Conservation (phyloP, 2,113 vertebrate species). For the Pica pica region DNA sequence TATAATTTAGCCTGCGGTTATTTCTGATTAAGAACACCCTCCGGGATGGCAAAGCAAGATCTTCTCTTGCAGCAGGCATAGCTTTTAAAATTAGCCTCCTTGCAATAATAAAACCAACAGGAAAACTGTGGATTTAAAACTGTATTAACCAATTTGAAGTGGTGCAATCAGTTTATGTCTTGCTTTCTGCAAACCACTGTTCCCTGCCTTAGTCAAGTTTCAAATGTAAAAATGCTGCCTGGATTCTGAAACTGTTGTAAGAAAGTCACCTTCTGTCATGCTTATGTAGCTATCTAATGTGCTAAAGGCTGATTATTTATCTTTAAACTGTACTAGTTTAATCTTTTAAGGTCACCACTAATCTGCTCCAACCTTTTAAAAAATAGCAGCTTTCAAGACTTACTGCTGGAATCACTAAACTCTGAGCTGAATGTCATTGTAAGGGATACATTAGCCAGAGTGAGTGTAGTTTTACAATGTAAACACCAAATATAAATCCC, state of each 20-base stretch:
- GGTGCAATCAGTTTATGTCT: constrained; percentile 55
- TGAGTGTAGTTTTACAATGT: constrained; percentile 37
- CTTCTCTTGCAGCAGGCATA: constrained; percentile 66
- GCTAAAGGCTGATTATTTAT: constrained; percentile 67
- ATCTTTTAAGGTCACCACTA: constrained; percentile 65
- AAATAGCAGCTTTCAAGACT: constrained; percentile 68
- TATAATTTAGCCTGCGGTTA: constrained; percentile 75
- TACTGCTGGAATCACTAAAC: constrained; percentile 53
- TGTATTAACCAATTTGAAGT: constrained; percentile 58
- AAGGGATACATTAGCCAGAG: constrained; percentile 50
- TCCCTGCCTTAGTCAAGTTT: constrained; percentile 31
- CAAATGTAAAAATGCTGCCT: constrained; percentile 61
- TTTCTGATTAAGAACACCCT: constrained; percentile 83
- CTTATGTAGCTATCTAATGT: constrained; percentile 66
- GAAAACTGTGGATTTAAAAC: constrained; percentile 68
- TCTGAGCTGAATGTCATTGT: constrained; percentile 41
- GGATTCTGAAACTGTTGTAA: constrained; percentile 44
- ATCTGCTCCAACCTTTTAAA: constrained; percentile 66
- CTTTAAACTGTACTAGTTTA: constrained; percentile 66
- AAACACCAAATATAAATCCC: constrained; percentile 62
- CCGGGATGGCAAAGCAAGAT: constrained; percentile 73
- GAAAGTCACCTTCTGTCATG: constrained; percentile 71
- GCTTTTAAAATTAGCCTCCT: constrained; percentile 67
- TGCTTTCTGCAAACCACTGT: constrained; percentile 33
- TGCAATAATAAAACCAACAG: constrained; percentile 69